These are phyloP conservation scores for Aethina tumida DNA, from an alignment of 1,140 invertebrate genomes.

Conservation along the genomic window DNA sequence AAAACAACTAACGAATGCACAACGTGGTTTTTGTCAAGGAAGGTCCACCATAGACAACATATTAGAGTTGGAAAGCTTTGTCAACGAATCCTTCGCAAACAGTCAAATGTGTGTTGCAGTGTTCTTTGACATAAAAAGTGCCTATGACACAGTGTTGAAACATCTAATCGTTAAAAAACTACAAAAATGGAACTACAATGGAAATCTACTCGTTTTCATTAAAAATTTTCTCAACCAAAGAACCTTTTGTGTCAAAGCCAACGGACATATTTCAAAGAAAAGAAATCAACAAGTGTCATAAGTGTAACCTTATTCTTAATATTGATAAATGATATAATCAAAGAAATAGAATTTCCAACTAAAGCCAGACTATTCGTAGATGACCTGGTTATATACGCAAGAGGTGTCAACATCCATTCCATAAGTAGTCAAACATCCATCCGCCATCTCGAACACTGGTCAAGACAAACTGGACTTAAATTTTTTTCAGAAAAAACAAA, in stretches of 20 bases:
- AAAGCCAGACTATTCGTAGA: no score
- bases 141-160: constrained; percentile 12
- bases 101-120: constrained; percentile 11
- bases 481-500: no score
- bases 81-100: constrained; percentile 11
- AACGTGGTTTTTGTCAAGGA: constrained; percentile 13
- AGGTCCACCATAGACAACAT: constrained; percentile 15
- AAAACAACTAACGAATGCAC: constrained; percentile 3
- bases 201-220: constrained; percentile 9
- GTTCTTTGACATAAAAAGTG: constrained; percentile 17
- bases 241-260: constrained; percentile 7
- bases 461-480: no score
- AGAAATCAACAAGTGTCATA: no score
- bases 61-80: constrained; percentile 9
- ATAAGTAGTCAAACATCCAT: no score
- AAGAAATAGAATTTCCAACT: no score
- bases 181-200: constrained; percentile 1
- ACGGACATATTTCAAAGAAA: constrained; percentile 2
- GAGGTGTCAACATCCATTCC: no score
- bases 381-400: no score
- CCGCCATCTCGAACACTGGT: no score
- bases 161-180: constrained; percentile 9
- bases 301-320: no score
- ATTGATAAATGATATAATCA: no score
- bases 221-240: constrained; percentile 11